These are phyloP conservation scores for Cinclus cinclus DNA, from an alignment of 2,113 vertebrate genomes.

Conservation along the genomic window DNA sequence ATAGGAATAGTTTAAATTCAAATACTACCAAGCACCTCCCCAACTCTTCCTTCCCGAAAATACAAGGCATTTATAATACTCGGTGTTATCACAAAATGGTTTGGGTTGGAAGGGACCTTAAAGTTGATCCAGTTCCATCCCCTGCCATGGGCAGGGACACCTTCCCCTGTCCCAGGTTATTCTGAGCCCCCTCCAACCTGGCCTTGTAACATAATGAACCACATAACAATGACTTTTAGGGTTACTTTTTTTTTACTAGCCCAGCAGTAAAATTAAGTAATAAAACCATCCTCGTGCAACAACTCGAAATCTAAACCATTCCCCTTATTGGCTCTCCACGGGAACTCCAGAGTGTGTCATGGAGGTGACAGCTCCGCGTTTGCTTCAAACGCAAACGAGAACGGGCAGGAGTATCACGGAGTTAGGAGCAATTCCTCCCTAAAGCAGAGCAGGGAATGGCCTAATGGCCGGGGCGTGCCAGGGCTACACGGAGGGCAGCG, in stretches of 20 bases:
- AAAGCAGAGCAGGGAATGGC: not conserved
- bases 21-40: not conserved
- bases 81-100: not conserved
- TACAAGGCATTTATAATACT: not conserved
- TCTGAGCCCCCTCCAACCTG: fast-evolving
- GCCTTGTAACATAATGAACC: not conserved
- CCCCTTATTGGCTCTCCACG: not conserved
- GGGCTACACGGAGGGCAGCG: constrained; percentile 84
- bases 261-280: not conserved
- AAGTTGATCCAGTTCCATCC: not conserved
- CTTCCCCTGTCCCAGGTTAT: not conserved
- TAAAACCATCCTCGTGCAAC: not conserved
- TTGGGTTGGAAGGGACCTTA: not conserved
- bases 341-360: not conserved
- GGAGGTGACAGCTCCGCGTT: not conserved
- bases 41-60: not conserved
- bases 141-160: no score
- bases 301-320: not conserved
- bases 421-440: no score
- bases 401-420: fast-evolving
- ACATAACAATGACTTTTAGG: fast-evolving
- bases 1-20: fast-evolving
- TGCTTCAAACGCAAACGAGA: not conserved
- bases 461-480: not conserved
- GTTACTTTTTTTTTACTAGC: not conserved